These are phyloP conservation scores for Embiotoca jacksoni DNA, from an alignment of 2,113 vertebrate species.

Conservation along the genomic window DNA sequence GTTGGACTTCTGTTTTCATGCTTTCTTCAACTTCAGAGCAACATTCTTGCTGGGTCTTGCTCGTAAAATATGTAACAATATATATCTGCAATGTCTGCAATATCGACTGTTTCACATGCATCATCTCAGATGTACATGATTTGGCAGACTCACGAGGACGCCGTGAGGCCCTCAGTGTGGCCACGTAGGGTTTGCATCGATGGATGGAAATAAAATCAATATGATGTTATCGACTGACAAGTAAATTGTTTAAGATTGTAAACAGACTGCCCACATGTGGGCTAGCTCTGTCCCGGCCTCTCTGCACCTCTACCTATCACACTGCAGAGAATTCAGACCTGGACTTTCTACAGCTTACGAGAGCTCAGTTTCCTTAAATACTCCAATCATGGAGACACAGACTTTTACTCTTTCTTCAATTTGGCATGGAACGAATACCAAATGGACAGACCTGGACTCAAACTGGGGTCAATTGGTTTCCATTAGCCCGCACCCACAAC, in stretches of 20 bases:
- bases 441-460: slow-evolving; percentile 24
- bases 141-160: not conserved
- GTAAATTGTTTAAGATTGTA: slow-evolving; percentile 42
- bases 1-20: not conserved
- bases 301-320: not conserved
- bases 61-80: too few species aligned
- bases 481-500: slow-evolving; percentile 36
- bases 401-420: slow-evolving; percentile 51
- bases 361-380: slow-evolving; percentile 29
- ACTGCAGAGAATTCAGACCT: slow-evolving; percentile 17
- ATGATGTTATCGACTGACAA: slow-evolving; percentile 44
- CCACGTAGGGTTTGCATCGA: slow-evolving; percentile 21
- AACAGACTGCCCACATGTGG: slow-evolving; percentile 49
- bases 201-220: slow-evolving; percentile 55
- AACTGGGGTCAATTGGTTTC: slow-evolving; percentile 40
- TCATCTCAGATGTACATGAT: not conserved
- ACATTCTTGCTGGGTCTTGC: too few species aligned
- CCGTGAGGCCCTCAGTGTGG: slow-evolving; percentile 36
- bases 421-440: slow-evolving; percentile 45
- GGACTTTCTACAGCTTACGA: slow-evolving; percentile 4
- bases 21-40: not conserved
- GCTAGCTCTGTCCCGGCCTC: not conserved
- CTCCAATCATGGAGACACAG: slow-evolving; percentile 32
- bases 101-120: too few species aligned
- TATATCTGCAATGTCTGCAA: too few species aligned